Conservation (phyloP, 1,140 invertebrate genomes). For the Tetragonula clypearis region DNA sequence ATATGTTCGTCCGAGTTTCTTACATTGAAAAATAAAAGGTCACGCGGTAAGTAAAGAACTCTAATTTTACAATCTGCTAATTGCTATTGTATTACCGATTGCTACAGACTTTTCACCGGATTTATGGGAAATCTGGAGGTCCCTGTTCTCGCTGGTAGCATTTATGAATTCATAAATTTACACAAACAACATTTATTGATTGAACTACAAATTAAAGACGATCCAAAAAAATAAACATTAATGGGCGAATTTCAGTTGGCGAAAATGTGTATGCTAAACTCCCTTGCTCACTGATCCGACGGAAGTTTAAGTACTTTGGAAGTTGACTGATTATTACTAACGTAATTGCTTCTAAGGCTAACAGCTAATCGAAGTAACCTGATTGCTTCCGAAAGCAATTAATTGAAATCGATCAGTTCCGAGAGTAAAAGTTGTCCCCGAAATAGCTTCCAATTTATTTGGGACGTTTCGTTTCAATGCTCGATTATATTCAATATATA, state of each 20-base stretch:
- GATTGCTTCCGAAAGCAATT: not conserved
- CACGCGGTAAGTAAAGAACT: not conserved
- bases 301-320: not conserved
- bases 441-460: too few relatives aligned
- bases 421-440: not conserved
- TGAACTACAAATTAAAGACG: not conserved
- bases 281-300: not conserved
- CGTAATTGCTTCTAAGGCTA: constrained; percentile 7
- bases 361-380: not conserved
- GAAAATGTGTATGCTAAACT: not conserved
- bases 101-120: not conserved
- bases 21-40: not conserved
- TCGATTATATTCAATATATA: too few relatives aligned
- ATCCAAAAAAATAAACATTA: not conserved
- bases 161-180: too few relatives aligned
- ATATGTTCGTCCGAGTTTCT: not conserved
- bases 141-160: too few relatives aligned
- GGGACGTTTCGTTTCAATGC: too few relatives aligned
- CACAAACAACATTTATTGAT: too few relatives aligned
- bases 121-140: not conserved
- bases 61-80: not conserved
- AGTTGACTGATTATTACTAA: not conserved
- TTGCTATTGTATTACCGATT: not conserved
- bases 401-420: not conserved
- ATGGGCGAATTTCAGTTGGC: too few relatives aligned